Evolutionary conservation across 2,888 invertebrate genomes (phyloP), one percentile per base, ranked within the genome.

Genomic region (Tetheella fluctuosa): DNA sequence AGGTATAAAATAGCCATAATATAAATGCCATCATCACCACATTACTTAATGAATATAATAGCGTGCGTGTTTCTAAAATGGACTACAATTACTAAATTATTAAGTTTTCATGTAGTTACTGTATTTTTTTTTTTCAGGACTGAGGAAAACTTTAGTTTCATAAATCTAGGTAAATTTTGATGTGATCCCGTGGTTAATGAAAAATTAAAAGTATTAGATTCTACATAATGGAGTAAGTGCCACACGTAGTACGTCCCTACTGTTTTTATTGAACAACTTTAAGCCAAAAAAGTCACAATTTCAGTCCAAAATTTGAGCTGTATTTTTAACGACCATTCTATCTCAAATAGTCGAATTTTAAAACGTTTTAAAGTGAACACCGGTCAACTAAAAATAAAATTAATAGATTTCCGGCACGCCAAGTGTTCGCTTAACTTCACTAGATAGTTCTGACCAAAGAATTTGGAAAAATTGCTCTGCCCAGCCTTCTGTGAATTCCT

Each of bases 401-500:
- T 20, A 48, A 48, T 7, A 48, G 20, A 48, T 48, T 8, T 48
- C 20, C 20, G 48, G 17, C 20, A 20, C 6, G 48, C n/a, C n/a
- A 17, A n/a, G 20, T 48, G 8, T 3, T 20, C 48, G 48, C 48
- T 48, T 7, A 20, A 48, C 17, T 48, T 48, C 48, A 48, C 48
- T 2, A 20, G 20, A 48, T 48, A 48, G 10, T 48, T 48, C 20
- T 48, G n/a, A 15, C n/a, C 48, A 37, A 55, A 23, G 34, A 68
- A 69, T 64, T 73, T 42, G 64, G 58, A 57, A 60, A 69, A 66
- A 73, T 68, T 63, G 59, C 64, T 55, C 42, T 60, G 65, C 52
- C 64, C 67, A 69, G 59, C 67, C 59, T 55, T 60, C 65, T 64
- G 67, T 62, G 60, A 67, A 74, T 69, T 62, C 61, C 61, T 48